phyloP scores from a whole-genome alignment of 2,797 vertebrate genomes.

The Lophotriccus pileatus region DNA sequence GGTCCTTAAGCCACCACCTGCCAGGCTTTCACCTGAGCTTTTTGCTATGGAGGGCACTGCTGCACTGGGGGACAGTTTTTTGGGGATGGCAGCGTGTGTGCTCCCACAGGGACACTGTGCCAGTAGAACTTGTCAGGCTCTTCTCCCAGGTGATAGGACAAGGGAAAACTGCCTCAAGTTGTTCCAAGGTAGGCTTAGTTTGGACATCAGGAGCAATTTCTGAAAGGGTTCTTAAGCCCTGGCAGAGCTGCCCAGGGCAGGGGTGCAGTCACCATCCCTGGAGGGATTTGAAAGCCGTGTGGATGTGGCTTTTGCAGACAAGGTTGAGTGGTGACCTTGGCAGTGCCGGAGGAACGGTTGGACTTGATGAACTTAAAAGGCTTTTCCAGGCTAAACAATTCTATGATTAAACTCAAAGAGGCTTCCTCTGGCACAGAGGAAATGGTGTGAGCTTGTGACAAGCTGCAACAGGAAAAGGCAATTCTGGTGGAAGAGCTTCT shows the following conservation, averaged over 20 bases:
- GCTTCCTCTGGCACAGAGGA: neutral
- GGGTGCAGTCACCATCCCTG: neutral
- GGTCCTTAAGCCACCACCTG: neutral
- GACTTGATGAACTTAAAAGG: neutral
- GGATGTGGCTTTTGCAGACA: neutral
- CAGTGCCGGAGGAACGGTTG: neutral
- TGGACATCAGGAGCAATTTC: neutral
- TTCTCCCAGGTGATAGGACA: neutral
- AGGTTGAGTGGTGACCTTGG: neutral
- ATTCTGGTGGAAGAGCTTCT: neutral
- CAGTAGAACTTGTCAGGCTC: neutral
- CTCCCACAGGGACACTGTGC: neutral
- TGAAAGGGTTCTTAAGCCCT: neutral
- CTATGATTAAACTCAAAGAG: neutral
- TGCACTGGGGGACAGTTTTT: neutral
- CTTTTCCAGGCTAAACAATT: neutral
- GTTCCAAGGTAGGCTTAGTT: neutral
- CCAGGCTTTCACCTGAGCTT: neutral
- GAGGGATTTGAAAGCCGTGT: neutral
- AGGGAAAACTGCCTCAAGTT: neutral
- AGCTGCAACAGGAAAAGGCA: neutral
- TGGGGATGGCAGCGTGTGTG: rapidly evolving
- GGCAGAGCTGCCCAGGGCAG: neutral
- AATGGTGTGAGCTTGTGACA: neutral
- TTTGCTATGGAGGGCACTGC: rapidly evolving